Base-by-base conservation (phyloP, 2,113 vertebrate species). In the Strigops habroptila region DNA sequence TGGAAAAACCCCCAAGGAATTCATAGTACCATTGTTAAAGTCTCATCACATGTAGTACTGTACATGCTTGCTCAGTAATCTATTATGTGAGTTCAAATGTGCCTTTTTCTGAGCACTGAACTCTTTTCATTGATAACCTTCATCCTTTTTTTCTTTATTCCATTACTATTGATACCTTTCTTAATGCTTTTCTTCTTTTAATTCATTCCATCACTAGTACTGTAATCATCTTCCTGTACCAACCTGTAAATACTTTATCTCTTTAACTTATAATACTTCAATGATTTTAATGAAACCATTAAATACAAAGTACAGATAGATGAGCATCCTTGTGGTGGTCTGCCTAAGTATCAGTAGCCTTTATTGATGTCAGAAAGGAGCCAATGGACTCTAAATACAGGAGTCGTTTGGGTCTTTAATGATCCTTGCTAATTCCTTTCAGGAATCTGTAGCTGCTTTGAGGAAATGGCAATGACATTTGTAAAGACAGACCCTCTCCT, bases 331-430 rank as follows among this genome's bases (percentile, higher is more conserved):
- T 21, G 27, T 39, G 39, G 33, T 52, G 57, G 7, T 55, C 5
- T 33, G 27, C 33, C 22, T 39, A 25, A 21, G 18, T 14, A 3
- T 21, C 49, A 35, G 0, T 12, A 49, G 4, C 31, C 17, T 27
- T 69, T 31, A 44, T 4, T 7, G 18, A 17, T 18, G 14, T 28
- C 31, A 63, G 48, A 91, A 64, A 71, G 37, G 1, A 53, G 3
- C 18, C 27, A 14, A 0, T 43, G 24, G 68, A 3, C 41, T 43
- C 33, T 18, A 48, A 82, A 4, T 86, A 74, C 10, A 27, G n/a
- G 60, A 67, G 39, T 8, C 37, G 5, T 78, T 73, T 49, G 39
- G 17, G 3, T 41, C 37, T 92, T 63, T 28, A 37, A 16, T 49
- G 77, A 16, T 53, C 27, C 6, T 90, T 53, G 30, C 31, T 35